Conservation (phyloP, 1,140 invertebrate genomes). For the Chelonus insularis region DNA sequence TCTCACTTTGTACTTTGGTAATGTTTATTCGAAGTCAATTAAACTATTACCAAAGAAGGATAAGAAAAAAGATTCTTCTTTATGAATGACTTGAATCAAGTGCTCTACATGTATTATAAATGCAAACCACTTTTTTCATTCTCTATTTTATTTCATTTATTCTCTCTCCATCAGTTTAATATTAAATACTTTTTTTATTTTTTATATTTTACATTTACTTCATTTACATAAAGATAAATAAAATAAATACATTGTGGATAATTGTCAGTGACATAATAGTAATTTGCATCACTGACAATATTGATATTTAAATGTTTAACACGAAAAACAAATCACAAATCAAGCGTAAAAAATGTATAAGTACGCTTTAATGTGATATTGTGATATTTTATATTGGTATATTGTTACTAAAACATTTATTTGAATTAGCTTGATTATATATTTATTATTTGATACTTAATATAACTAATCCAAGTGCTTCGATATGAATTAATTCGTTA, state of each 20-base stretch:
- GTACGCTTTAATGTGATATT: too few species aligned
- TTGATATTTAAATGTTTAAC: too few species aligned
- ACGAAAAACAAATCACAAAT: too few species aligned
- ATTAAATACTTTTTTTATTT: not conserved
- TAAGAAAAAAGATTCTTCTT: not conserved
- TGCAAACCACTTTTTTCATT: slow-evolving; percentile 7
- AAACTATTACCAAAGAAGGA: slow-evolving; percentile 8
- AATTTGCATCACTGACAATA: too few species aligned
- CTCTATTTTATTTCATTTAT: slow-evolving; percentile 1
- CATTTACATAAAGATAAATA: too few species aligned
- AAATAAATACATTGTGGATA: too few species aligned
- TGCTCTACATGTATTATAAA: slow-evolving; percentile 1
- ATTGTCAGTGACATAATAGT: too few species aligned
- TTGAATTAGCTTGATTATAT: not conserved
- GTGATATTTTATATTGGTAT: too few species aligned
- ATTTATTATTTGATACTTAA: not conserved
- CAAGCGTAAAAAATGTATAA: too few species aligned
- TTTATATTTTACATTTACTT: not conserved
- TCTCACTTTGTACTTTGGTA: slow-evolving; percentile 19
- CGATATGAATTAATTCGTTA: not conserved
- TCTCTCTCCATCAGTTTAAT: too few species aligned
- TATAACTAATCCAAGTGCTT: not conserved
- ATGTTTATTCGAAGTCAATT: slow-evolving; percentile 27
- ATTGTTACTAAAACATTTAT: too few species aligned
- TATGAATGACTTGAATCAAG: not conserved